These are phyloP conservation scores for Carcharodon carcharias DNA, from an alignment of 2,797 vertebrate genomes.

Conservation along the genomic window DNA sequence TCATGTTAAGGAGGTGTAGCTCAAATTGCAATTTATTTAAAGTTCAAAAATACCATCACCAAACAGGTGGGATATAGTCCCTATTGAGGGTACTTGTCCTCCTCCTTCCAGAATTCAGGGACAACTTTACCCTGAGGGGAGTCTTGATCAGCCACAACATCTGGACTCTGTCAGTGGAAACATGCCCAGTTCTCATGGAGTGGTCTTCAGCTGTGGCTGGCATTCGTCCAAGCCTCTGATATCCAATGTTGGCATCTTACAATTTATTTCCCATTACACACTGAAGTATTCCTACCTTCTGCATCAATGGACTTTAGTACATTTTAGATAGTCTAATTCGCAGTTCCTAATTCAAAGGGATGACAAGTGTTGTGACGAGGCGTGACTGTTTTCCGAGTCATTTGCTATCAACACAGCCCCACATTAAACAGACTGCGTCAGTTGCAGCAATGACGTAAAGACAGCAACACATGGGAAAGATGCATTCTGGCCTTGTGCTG, in stretches of 20 bases:
- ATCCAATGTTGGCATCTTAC: not conserved
- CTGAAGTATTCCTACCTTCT: not conserved
- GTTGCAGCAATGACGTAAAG: not conserved
- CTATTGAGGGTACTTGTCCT: not conserved
- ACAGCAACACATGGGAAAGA: not conserved
- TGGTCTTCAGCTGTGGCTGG: not conserved
- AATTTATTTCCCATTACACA: not conserved
- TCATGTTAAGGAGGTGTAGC: not conserved
- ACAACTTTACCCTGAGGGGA: not conserved
- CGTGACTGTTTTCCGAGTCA: not conserved
- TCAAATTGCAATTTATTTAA: not conserved
- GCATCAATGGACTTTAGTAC: not conserved
- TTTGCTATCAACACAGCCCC: not conserved
- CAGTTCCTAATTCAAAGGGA: not conserved
- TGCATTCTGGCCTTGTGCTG: not conserved
- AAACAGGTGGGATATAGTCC: not conserved
- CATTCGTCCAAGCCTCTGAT: not conserved
- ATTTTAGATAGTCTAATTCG: not conserved
- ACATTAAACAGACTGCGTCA: not conserved
- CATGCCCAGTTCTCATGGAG: slow-evolving; percentile 17
- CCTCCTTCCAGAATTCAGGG: not conserved
- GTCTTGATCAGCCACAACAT: not conserved
- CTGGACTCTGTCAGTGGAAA: not conserved
- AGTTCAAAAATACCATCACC: not conserved
- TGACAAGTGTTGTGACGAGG: no score